Conservation (phyloP, 2,113 vertebrate species). For the Phalacrocorax carbo region DNA sequence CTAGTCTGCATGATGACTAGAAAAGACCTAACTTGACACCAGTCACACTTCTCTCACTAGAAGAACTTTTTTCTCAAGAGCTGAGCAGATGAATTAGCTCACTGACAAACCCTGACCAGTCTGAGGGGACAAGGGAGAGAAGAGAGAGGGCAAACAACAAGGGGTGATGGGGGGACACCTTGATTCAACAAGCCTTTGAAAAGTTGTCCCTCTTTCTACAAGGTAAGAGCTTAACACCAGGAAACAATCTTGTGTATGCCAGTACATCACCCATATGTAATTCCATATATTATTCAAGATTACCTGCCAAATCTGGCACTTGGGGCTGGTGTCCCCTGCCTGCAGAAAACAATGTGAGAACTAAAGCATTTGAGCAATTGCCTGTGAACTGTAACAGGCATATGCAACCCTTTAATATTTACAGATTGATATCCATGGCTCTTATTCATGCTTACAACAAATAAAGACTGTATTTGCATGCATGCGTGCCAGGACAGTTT, state of each 20-base stretch:
- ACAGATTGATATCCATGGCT: not conserved
- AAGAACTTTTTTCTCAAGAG: not conserved
- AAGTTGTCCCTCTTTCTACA: not conserved
- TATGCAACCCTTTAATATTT: not conserved
- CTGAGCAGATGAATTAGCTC: not conserved
- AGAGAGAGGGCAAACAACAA: not conserved
- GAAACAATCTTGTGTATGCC: not conserved
- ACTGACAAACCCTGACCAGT: not conserved
- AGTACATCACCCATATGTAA: not conserved
- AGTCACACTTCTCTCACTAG: not conserved
- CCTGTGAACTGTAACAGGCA: not conserved
- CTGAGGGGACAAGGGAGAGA: not conserved
- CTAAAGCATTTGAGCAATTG: not conserved
- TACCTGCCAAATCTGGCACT: not conserved
- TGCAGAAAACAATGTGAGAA: not conserved
- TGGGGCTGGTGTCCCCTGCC: not conserved
- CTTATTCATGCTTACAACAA: not conserved
- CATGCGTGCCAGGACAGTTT: not conserved
- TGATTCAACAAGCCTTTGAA: not conserved
- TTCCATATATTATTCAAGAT: not conserved
- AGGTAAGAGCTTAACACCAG: not conserved
- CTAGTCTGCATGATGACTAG: not conserved
- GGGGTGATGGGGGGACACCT: not conserved
- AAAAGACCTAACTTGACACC: not conserved
- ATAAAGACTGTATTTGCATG: not conserved